Percentiles rank a stretch among this genome's conserved stretches.
These are phyloP conservation scores for Nomada lathburiana DNA, from an alignment of 2,888 invertebrate species.

Conservation along the genomic window DNA sequence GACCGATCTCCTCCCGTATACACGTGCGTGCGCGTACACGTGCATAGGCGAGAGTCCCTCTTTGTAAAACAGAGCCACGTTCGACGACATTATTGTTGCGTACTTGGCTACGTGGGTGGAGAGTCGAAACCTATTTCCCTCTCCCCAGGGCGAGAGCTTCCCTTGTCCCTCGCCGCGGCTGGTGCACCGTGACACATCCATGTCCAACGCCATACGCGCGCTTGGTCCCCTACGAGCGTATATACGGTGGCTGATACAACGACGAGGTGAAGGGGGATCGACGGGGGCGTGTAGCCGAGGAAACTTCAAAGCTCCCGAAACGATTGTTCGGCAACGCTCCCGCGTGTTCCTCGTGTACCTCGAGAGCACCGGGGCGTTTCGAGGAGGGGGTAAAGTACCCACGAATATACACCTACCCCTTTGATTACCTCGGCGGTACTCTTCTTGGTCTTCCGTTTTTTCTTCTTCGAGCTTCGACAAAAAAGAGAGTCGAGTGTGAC, in stretches of 20 bases:
- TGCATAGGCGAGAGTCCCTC: background rate
- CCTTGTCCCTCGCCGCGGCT: constrained; percentile 1
- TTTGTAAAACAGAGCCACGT: constrained; percentile 50
- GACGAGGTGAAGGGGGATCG: constrained; percentile 17
- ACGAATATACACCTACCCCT: constrained; percentile 76
- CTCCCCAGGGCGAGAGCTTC: constrained; percentile 28
- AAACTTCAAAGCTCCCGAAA: constrained; percentile 80
- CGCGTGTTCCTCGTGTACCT: constrained; percentile 67
- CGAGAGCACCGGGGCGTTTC: constrained; percentile 70
- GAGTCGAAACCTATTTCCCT: constrained; percentile 61
- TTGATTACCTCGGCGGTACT: constrained; percentile 77
- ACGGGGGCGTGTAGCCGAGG: constrained; percentile 64
- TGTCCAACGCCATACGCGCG: constrained; percentile 49
- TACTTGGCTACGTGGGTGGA: constrained; percentile 53
- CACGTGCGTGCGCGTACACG: background rate
- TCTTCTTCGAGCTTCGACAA: constrained; percentile 54
- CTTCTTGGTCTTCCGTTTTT: constrained; percentile 60
- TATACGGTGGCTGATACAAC: constrained; percentile 51
- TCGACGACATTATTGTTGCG: constrained; percentile 69
- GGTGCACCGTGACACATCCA: constrained; percentile 37
- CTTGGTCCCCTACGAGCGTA: constrained; percentile 36
- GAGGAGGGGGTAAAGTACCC: constrained; percentile 72
- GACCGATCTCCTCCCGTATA: background rate
- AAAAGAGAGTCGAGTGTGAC: constrained; percentile 20
- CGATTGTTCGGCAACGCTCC: constrained; percentile 78